Base-by-base conservation (phyloP, 2,113 vertebrate species). In the Platysteira castanea region DNA sequence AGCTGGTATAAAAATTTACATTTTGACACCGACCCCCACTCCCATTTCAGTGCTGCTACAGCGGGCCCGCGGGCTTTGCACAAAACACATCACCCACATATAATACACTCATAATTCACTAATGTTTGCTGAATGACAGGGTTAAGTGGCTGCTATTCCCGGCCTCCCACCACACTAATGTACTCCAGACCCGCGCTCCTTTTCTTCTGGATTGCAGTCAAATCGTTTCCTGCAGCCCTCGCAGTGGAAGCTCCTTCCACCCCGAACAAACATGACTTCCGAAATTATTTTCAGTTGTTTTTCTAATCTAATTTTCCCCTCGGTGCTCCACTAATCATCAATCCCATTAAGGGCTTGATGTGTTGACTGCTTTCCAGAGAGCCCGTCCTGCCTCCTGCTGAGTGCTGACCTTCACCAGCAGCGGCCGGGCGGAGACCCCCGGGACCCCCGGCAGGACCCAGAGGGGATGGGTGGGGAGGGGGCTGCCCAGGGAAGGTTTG, bases 71-170 rank as follows among this genome's bases (percentile, higher is more conserved):
- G 22, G 96, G 96, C 95, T 57, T 18, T 46, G 37, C 81, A 53
- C 90, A 73, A 21, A 86, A 70, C 87, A 76, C 93, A 87, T 49
- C 84, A 77, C 94, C 94, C 94, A 74, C 93, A 26, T 60, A 42
- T 85, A 97, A 89, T 83, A 81, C 94, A 61, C 96, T 95, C 95
- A 96, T 97, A 96, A 95, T 84, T 97, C 96, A 97, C 95, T 96
- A 95, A 96, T 96, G 95, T 96, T 96, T 95, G 96, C 97, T 89
- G 95, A 96, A 93, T 96, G 97, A 95, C 95, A 95, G 96, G 97
- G 96, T 97, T 98, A 97, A 97, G 94, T 96, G 96, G 89, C 95
- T 96, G 91, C 95, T 96, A 96, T 95, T 97, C 97, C 96, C 94
- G 65, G 90, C 82, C 91, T 96, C 94, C 96, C 95, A 93, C 80